Evolutionary conservation across 2,888 invertebrate species (phyloP), one percentile per base, ranked within the genome.

Genomic region (Drosophila sordidula): DNA sequence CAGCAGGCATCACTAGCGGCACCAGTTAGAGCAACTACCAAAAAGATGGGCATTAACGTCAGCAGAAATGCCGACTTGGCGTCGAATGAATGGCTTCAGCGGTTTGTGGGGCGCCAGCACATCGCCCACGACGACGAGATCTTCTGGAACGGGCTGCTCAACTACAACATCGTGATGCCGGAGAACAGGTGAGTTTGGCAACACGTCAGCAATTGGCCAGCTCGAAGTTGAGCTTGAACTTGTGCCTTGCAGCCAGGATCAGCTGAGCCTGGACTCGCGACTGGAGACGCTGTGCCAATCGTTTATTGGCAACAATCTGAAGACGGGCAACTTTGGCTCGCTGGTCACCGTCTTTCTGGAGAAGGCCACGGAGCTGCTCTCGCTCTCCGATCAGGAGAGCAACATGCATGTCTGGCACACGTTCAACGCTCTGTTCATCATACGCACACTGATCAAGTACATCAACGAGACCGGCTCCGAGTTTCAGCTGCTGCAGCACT

Each of bases 91-190:
- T 95, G 96, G 89, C 93, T 99, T 49, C 93, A 94, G 68, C 94
- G 94, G 72, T 97, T 99, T 91, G 96, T 96, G 71, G 96, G 97
- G 14, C 87, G 90, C 9, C 80, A 79, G 75, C 93, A 95, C 38
- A 96, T 99, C 80, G 94, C 96, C 5, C 94, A 95, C 6, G 97
- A 97, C 90, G 97, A 97, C 91, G 97, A 98, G 91, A 96, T 96
- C 0, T 98, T 97, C 92, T 99, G 99, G 99, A 97, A 97, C 91
- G 95, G 96, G 77, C 94, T 99, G 75, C 93, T 99, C 38, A 96
- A 98, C 0, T 99, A 98, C 90, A 97, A 98, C 77, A 95, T 98
- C 80, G 94, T 95, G 38, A 95, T 97, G 65, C 98, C 98, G 0
- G 93, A 94, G 44, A 95, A 95, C 83, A 94, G 95, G 95, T 96